These are phyloP conservation scores for Seriola quinqueradiata DNA, from an alignment of 2,113 vertebrate species.

Conservation along the genomic window DNA sequence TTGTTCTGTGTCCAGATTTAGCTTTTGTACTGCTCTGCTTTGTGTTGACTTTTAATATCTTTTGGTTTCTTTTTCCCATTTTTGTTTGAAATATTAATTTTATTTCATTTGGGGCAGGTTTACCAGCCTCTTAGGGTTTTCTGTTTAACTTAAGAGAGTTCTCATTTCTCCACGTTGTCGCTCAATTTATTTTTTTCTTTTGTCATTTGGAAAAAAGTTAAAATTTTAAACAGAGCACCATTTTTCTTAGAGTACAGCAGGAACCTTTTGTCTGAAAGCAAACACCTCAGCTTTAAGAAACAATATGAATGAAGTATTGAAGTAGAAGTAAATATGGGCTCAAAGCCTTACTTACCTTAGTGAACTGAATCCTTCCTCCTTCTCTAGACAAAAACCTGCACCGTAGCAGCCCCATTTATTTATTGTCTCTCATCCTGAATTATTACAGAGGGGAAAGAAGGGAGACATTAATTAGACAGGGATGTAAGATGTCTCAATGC, in stretches of 20 bases:
- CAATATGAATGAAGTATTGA: constrained; percentile 13
- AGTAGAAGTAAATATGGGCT: constrained; percentile 42
- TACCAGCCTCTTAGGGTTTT: background rate
- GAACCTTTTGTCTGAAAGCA: background rate
- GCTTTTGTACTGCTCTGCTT: constrained; percentile 16
- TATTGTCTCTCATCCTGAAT: constrained; percentile 74
- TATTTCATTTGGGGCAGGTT: background rate
- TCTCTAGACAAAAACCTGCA: constrained; percentile 45
- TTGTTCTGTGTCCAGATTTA: constrained; percentile 5
- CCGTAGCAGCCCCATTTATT: constrained; percentile 62
- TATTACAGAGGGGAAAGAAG: constrained; percentile 62
- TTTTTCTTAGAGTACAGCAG: background rate
- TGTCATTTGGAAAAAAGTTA: background rate
- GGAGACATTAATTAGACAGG: constrained; percentile 75
- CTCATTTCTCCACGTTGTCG: background rate
- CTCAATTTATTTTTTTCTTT: background rate
- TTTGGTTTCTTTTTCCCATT: background rate
- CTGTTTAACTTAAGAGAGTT: background rate
- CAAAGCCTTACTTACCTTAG: constrained; percentile 35
- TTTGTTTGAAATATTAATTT: constrained; percentile 1
- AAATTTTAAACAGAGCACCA: background rate
- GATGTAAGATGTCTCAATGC: constrained; percentile 76
- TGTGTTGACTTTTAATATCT: constrained; percentile 21
- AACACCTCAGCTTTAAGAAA: constrained; percentile 20
- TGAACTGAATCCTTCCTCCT: constrained; percentile 59